Conservation (phyloP, 2,888 invertebrate genomes). For the Scelioninae gen. 2 region DNA sequence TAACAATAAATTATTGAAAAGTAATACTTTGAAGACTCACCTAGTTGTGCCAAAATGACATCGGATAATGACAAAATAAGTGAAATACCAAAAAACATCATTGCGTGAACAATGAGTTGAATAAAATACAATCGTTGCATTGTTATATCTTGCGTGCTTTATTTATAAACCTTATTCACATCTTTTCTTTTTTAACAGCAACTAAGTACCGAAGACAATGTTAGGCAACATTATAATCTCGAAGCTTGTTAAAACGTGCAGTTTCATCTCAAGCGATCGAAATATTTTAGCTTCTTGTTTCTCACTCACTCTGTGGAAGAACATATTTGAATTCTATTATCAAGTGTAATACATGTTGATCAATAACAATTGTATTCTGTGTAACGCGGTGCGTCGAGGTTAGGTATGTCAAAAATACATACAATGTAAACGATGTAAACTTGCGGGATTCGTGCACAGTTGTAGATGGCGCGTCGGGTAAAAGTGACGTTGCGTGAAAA, state of each 20-base stretch:
- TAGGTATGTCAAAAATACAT: constrained; percentile 14
- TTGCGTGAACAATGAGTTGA: constrained; percentile 10
- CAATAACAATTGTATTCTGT: background rate
- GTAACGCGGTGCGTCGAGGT: constrained; percentile 12
- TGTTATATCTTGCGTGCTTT: constrained; percentile 8
- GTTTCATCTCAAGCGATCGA: constrained; percentile 13
- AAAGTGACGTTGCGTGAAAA: too few relatives aligned
- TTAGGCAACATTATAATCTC: constrained; percentile 5
- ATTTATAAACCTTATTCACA: background rate
- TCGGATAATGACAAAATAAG: constrained; percentile 25
- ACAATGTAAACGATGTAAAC: background rate
- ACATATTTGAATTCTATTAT: constrained; percentile 8
- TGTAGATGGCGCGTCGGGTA: constrained; percentile 10
- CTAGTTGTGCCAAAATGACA: constrained; percentile 9
- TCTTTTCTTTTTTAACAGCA: constrained; percentile 1
- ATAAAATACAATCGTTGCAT: constrained; percentile 4
- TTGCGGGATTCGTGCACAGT: background rate
- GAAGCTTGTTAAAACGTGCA: background rate
- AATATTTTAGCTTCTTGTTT: background rate
- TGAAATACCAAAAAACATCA: constrained; percentile 13
- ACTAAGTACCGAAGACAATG: background rate
- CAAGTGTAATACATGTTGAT: constrained; percentile 12
- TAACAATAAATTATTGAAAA: background rate
- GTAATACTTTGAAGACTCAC: background rate
- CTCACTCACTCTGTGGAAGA: background rate